Conservation (phyloP, 2,113 vertebrate species). For the Corapipo altera region DNA sequence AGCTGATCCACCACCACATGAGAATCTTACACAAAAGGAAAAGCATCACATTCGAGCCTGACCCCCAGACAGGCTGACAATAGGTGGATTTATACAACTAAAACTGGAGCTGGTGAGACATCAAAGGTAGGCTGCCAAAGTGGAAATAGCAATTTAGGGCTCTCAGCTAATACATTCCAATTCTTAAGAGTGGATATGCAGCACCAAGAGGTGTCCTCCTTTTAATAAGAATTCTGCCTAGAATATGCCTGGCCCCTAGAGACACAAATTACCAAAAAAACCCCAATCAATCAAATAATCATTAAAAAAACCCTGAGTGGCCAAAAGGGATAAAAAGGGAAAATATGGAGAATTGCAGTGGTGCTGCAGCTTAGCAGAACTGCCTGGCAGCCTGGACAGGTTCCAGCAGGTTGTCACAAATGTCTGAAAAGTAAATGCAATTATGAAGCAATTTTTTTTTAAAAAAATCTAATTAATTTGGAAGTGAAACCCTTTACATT, state of each 20-base stretch:
- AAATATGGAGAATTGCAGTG: not conserved
- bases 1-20: not conserved
- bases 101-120: not conserved
- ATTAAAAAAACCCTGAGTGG: accelerated
- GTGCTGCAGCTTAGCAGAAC: not conserved
- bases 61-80: not conserved
- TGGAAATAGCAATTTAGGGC: not conserved
- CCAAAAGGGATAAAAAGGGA: not conserved
- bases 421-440: not conserved
- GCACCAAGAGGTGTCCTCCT: not conserved
- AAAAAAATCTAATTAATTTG: not conserved
- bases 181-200: not conserved
- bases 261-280: not conserved
- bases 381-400: not conserved
- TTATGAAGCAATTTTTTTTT: accelerated
- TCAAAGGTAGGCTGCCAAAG: not conserved
- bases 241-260: not conserved
- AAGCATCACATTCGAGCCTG: not conserved
- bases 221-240: not conserved
- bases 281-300: not conserved
- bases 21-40: not conserved
- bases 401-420: not conserved
- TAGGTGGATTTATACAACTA: not conserved
- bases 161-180: not conserved
- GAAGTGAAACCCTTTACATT: not conserved